Conservation (phyloP, 1,140 invertebrate species). For the Calosoma granatense region DNA sequence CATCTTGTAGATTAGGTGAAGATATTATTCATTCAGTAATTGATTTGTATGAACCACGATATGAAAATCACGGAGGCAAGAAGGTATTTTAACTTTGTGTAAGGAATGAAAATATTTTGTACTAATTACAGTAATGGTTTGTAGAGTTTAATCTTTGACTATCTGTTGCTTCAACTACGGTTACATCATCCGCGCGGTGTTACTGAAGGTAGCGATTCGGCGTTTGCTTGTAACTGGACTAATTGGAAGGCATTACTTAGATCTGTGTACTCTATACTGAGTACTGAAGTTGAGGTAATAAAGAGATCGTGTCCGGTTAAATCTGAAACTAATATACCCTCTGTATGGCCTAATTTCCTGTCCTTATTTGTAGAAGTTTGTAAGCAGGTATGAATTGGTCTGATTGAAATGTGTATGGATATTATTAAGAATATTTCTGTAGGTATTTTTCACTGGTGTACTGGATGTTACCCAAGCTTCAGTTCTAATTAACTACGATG, state of each 20-base stretch:
- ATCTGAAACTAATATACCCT: conserved; percentile 15
- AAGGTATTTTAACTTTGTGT: conserved; percentile 10
- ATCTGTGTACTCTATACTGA: conserved; percentile 20
- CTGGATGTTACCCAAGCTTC: background rate
- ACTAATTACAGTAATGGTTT: background rate
- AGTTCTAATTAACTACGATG: background rate
- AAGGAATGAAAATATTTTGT: background rate
- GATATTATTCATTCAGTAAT: conserved; percentile 20
- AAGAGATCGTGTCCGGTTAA: conserved; percentile 12
- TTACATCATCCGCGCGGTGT: conserved; percentile 27
- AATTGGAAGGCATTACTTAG: conserved; percentile 23
- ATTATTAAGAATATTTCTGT: background rate
- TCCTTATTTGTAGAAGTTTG: conserved; percentile 24
- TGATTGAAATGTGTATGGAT: background rate
- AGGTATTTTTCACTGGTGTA: background rate
- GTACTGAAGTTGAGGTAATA: conserved; percentile 19
- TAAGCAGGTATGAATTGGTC: conserved; percentile 21
- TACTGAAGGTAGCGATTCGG: conserved; percentile 15
- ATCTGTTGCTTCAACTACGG: conserved; percentile 26
- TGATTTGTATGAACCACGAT: conserved; percentile 21
- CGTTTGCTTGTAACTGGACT: conserved; percentile 23
- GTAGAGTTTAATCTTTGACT: conserved; percentile 17
- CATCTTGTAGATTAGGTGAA: conserved; percentile 27
- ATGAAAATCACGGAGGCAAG: conserved; percentile 17
- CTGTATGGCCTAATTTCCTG: conserved; percentile 19